Percentiles rank a stretch among this genome's conserved stretches.
Conservation (phyloP, 2,797 vertebrate species). For the Cyclura pinguis region DNA sequence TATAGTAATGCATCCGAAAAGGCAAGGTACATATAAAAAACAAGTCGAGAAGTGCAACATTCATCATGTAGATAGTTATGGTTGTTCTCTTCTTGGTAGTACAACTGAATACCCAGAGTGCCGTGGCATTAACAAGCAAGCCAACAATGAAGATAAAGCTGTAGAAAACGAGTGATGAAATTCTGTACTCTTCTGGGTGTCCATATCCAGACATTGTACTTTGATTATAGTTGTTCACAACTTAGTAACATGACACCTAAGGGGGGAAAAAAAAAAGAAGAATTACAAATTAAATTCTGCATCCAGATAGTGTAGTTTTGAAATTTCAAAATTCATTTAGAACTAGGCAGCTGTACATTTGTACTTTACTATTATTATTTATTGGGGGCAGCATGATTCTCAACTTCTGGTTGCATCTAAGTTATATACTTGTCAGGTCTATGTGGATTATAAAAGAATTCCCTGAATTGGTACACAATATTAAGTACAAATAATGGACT, state of each 20-base stretch:
- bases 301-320: background rate
- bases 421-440: background rate
- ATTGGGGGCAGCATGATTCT: background rate
- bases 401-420: background rate
- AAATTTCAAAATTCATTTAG: background rate
- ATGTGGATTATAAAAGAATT: background rate
- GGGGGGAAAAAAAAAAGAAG: background rate
- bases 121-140: constrained; percentile 89
- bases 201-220: constrained; percentile 42
- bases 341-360: background rate
- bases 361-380: background rate
- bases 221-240: constrained; percentile 56
- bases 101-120: constrained; percentile 96
- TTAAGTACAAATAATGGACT: background rate
- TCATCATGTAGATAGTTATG: constrained; percentile 96
- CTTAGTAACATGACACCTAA: constrained; percentile 25
- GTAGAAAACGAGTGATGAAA: constrained; percentile 89
- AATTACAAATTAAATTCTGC: background rate
- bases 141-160: constrained; percentile 88
- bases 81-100: constrained; percentile 96
- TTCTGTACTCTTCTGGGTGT: constrained; percentile 84
- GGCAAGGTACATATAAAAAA: constrained; percentile 89
- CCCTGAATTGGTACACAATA: background rate
- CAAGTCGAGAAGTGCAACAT: constrained; percentile 93
- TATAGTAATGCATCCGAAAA: constrained; percentile 90